phyloP scores from a whole-genome alignment of 2,797 vertebrate species.

The Sylvia borin region DNA sequence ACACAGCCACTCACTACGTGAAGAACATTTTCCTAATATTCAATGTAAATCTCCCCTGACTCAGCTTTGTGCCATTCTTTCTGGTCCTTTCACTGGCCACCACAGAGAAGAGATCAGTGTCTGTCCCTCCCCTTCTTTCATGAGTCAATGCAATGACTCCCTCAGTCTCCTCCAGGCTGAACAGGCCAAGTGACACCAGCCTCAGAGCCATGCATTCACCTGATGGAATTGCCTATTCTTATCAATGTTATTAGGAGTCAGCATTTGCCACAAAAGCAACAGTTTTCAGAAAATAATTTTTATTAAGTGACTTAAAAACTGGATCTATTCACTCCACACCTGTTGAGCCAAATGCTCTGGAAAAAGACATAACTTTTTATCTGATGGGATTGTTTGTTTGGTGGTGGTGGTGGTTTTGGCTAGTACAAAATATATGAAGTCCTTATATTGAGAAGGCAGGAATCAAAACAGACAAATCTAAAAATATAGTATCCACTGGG shows the following conservation, averaged over 20 bases:
- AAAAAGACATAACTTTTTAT: neutral
- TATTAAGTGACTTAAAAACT: neutral
- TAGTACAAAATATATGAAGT: neutral
- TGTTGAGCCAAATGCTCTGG: neutral
- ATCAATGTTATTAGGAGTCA: neutral
- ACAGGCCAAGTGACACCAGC: neutral
- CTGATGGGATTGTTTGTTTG: neutral
- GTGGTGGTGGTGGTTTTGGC: neutral
- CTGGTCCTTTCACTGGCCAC: neutral
- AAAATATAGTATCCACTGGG: neutral
- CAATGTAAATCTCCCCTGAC: neutral
- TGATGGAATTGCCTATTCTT: neutral
- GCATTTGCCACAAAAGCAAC: neutral
- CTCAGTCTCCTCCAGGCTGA: neutral
- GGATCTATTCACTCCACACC: neutral
- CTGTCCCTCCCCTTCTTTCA: neutral
- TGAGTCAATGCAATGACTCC: accelerated
- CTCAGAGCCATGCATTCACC: neutral
- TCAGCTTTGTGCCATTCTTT: neutral
- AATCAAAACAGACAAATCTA: neutral
- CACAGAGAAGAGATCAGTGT: neutral
- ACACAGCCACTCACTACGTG: neutral
- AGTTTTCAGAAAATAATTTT: neutral
- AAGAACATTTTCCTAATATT: neutral
- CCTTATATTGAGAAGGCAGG: neutral